Evolutionary conservation across 2,888 invertebrate genomes (phyloP).

Genomic region (Fabriciana adippe): DNA sequence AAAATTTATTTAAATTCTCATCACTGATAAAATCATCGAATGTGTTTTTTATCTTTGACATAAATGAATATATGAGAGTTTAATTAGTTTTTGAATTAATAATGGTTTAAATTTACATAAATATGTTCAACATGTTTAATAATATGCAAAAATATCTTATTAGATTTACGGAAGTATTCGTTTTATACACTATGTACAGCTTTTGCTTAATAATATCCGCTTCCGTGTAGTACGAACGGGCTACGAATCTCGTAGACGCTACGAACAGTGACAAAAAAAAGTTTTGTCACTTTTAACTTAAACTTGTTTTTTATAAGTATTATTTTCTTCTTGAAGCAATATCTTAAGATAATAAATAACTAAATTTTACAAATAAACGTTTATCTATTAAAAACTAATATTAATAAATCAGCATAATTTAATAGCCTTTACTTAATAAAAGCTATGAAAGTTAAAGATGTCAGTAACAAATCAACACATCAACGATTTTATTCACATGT

Average conservation of each 20-base stretch:
- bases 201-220: constrained; percentile 23
- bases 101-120: constrained; percentile 7
- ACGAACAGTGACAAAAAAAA: constrained; percentile 42
- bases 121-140: constrained; percentile 6
- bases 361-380: constrained; percentile 2
- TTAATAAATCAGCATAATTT: constrained; percentile 18
- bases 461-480: constrained; percentile 41
- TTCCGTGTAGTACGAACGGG: constrained; percentile 48
- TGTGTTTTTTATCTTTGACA: constrained; percentile 15
- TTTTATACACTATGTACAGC: constrained; percentile 14
- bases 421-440: constrained; percentile 18
- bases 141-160: constrained; percentile 4
- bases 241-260: constrained; percentile 73
- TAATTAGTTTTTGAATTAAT: constrained; percentile 20
- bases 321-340: background rate
- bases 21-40: constrained; percentile 5
- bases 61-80: constrained; percentile 13
- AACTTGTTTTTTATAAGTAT: background rate
- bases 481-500: constrained; percentile 58
- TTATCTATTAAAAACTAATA: background rate
- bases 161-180: constrained; percentile 26
- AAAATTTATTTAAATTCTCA: constrained; percentile 20
- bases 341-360: background rate
- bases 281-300: background rate
- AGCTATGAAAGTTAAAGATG: constrained; percentile 29